phyloP scores from a whole-genome alignment of 2,797 vertebrate species.

The Onychomys arenicola region DNA sequence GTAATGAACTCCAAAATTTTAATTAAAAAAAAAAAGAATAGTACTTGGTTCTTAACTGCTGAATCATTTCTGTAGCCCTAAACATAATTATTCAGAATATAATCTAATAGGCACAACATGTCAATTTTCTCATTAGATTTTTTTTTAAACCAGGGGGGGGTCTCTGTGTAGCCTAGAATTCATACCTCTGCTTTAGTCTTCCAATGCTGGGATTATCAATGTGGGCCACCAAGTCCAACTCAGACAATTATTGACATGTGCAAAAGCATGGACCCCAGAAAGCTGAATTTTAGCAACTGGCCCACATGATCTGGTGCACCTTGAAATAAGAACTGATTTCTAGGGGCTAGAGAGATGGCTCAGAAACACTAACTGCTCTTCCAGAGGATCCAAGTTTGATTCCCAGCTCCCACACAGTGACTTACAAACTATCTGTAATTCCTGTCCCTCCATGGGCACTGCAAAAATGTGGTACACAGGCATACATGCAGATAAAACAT shows the following conservation, averaged over 20 bases:
- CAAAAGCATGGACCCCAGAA: neutral
- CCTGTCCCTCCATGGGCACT: neutral
- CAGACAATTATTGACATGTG: neutral
- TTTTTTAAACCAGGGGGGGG: neutral
- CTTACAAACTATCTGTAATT: neutral
- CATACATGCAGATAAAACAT: neutral
- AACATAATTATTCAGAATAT: neutral
- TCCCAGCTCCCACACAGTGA: neutral
- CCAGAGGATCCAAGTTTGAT: neutral
- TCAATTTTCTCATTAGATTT: neutral
- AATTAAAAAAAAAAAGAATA: neutral
- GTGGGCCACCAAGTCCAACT: neutral
- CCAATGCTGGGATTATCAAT: neutral
- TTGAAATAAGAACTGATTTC: neutral
- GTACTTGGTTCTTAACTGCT: neutral
- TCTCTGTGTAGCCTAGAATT: neutral
- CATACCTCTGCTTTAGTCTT: neutral
- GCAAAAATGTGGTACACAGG: neutral
- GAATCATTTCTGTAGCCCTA: neutral
- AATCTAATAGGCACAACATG: neutral
- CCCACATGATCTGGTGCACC: neutral
- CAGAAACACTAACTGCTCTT: neutral
- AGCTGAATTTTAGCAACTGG: neutral
- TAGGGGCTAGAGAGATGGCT: neutral
- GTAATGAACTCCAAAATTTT: neutral